A percentile compares a stretch with the other conserved stretches of the same genome.
These are phyloP conservation scores for Misgurnus anguillicaudatus DNA, from an alignment of 2,113 vertebrate genomes.

Conservation along the genomic window DNA sequence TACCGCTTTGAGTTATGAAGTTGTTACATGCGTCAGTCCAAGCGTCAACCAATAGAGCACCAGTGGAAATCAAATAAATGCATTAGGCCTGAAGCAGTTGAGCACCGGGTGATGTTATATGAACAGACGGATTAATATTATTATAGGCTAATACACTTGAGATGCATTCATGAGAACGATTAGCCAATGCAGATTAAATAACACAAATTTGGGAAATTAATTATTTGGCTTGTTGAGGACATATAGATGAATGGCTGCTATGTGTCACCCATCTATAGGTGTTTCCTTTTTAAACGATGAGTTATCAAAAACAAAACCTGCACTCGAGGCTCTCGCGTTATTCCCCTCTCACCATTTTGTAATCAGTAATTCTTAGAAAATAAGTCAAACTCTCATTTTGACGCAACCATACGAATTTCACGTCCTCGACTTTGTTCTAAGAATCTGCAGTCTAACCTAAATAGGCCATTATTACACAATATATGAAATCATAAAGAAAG, in stretches of 20 bases:
- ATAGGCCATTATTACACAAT: conserved; percentile 53
- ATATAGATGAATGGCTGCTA: background rate
- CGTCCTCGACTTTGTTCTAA: conserved; percentile 70
- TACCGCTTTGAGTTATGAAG: conserved; percentile 12
- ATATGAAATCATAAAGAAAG: conserved; percentile 43
- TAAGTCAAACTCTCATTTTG: conserved; percentile 57
- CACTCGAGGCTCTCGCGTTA: conserved; percentile 46
- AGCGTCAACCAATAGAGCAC: conserved; percentile 1
- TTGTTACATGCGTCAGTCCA: conserved; percentile 27
- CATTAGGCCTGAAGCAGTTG: conserved; percentile 6
- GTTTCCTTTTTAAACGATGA: conserved; percentile 39
- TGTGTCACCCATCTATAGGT: background rate
- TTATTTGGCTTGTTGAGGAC: background rate
- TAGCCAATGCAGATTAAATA: background rate
- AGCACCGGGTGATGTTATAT: background rate
- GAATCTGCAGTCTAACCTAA: conserved; percentile 58
- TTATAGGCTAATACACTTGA: background rate
- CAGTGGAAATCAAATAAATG: conserved; percentile 28
- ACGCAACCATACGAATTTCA: conserved; percentile 52
- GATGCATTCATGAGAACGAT: conserved; percentile 1
- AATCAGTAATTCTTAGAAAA: conserved; percentile 71
- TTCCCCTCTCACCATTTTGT: conserved; percentile 44
- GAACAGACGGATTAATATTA: conserved; percentile 7
- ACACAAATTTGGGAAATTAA: background rate
- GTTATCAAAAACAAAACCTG: conserved; percentile 54